These are phyloP conservation scores for Perithous albicinctus DNA, from an alignment of 2,888 invertebrate genomes.

Conservation along the genomic window DNA sequence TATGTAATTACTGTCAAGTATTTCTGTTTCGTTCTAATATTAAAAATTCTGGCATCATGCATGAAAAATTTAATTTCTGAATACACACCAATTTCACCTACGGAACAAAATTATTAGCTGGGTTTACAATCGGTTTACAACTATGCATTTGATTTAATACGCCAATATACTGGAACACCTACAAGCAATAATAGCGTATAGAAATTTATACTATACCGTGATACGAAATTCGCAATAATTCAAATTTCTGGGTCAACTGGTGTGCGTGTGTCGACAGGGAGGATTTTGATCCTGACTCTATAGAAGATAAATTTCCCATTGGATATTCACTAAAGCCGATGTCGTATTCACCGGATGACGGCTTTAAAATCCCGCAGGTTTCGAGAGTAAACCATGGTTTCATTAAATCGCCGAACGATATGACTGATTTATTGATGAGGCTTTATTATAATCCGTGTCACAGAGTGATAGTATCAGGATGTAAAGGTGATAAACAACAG, in stretches of 20 bases:
- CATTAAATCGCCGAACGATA: neutral
- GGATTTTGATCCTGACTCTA: neutral
- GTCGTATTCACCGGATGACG: neutral
- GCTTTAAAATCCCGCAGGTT: neutral
- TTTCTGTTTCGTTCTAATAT: neutral
- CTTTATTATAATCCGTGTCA: neutral
- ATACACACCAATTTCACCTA: neutral
- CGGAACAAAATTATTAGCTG: neutral
- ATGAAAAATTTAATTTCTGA: neutral
- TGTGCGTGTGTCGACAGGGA: constrained; percentile 2
- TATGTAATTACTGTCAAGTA: no score
- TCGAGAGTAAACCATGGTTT: neutral
- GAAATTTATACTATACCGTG: neutral
- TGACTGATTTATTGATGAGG: neutral
- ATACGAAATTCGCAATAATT: neutral
- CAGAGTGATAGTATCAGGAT: neutral
- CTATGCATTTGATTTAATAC: neutral
- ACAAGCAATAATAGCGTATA: neutral
- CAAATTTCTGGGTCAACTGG: neutral
- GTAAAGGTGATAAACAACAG: neutral
- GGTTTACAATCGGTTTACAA: neutral
- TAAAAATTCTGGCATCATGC: neutral
- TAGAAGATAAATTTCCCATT: neutral
- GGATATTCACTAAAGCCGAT: constrained; percentile 12
- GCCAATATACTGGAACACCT: neutral